Conservation (phyloP, 2,113 vertebrate genomes). For the Eidolon helvum region DNA sequence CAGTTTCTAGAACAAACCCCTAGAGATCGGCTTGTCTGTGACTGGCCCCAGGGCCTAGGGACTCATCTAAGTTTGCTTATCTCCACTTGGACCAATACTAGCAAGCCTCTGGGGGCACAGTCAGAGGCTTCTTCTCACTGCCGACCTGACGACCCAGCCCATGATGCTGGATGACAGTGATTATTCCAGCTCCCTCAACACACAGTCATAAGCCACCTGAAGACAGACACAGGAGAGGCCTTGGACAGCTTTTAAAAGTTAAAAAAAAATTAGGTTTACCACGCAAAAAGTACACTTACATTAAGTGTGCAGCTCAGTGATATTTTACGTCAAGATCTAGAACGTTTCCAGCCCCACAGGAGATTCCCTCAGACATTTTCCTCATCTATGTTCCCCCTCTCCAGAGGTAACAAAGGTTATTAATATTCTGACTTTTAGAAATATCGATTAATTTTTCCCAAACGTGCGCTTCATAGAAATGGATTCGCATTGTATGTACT, state of each 20-base stretch:
- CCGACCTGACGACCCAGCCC: background rate
- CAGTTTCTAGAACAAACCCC: background rate
- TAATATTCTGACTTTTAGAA: background rate
- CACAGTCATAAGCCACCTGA: background rate
- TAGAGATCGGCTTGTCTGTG: background rate
- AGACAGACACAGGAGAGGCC: background rate
- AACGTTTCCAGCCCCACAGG: background rate
- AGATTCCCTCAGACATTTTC: background rate
- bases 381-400: background rate
- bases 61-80: too few species aligned
- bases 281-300: background rate
- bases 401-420: background rate
- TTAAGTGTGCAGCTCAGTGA: background rate
- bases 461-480: background rate
- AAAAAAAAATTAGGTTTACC: background rate
- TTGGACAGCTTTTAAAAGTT: background rate
- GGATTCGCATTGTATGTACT: background rate
- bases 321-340: background rate
- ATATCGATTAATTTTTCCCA: background rate
- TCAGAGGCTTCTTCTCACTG: background rate
- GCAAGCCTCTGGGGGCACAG: background rate
- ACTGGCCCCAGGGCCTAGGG: background rate
- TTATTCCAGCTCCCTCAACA: fast-evolving
- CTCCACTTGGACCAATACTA: background rate
- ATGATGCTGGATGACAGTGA: fast-evolving